phyloP scores from a whole-genome alignment of 2,113 vertebrate genomes.

The Chaetodon auriga region DNA sequence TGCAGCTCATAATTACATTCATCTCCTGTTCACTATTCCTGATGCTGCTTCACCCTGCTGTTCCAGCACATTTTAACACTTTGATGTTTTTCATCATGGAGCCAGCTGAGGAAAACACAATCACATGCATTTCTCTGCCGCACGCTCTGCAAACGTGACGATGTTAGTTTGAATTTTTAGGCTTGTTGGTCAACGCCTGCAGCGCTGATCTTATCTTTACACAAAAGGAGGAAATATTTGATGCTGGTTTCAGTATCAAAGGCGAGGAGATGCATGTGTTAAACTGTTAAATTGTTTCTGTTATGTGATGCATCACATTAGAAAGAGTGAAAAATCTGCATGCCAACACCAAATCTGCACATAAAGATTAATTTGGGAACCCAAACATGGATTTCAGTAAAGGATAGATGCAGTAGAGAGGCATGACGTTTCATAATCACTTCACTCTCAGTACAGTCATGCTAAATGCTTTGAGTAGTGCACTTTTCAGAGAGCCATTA shows the following conservation, averaged over 20 bases:
- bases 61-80: constrained; percentile 19
- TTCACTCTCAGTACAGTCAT: neutral
- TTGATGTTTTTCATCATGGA: neutral
- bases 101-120: neutral
- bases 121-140: neutral
- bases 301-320: neutral
- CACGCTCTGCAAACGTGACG: neutral
- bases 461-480: neutral
- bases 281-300: neutral
- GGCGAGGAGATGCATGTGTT: neutral
- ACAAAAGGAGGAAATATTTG: neutral
- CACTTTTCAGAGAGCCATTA: constrained; percentile 1
- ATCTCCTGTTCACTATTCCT: constrained; percentile 32
- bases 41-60: constrained; percentile 12
- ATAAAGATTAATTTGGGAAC: neutral
- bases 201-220: constrained; percentile 2
- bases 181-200: neutral
- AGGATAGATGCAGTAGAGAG: neutral
- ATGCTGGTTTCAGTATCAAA: constrained; percentile 5
- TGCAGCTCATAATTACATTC: constrained; percentile 40
- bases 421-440: neutral
- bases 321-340: neutral
- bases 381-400: neutral
- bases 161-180: neutral
- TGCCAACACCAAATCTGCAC: neutral